Percentiles rank a stretch among this genome's conserved stretches.
Evolutionary conservation across 2,888 invertebrate species (phyloP).

Genomic region (Pasiphila rectangulata): DNA sequence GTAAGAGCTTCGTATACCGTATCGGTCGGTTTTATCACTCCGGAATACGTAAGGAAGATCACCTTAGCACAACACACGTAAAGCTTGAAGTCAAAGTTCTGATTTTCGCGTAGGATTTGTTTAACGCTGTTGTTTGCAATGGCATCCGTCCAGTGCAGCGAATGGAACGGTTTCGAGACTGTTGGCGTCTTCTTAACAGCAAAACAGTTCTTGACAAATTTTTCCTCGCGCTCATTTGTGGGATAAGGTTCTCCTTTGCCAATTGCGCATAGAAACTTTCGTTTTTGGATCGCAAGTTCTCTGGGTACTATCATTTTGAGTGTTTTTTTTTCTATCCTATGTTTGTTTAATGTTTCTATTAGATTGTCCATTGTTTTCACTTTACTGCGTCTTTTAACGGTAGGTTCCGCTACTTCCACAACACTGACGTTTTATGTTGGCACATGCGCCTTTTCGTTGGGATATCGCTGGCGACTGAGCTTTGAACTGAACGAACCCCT

Average conservation of each 20-base stretch:
- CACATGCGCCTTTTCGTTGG: too few species aligned
- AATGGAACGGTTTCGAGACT: not conserved
- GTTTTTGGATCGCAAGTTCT: constrained; percentile 5
- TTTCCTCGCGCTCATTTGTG: not conserved
- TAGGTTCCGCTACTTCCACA: too few species aligned
- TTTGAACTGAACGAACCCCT: too few species aligned
- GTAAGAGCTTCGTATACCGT: constrained; percentile 1
- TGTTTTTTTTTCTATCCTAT: not conserved
- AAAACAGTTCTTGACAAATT: not conserved
- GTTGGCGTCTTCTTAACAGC: not conserved
- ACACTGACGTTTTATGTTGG: not conserved
- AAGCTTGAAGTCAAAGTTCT: constrained; percentile 3
- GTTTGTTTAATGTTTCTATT: not conserved
- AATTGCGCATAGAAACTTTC: constrained; percentile 10
- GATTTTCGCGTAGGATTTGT: constrained; percentile 2
- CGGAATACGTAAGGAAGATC: constrained; percentile 18
- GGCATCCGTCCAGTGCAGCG: constrained; percentile 7
- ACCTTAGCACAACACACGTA: constrained; percentile 21
- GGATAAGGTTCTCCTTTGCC: constrained; percentile 9
- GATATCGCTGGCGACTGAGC: too few species aligned
- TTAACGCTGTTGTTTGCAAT: not conserved
- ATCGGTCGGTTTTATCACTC: not conserved
- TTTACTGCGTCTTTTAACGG: not conserved
- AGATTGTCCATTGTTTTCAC: not conserved
- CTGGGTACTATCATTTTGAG: not conserved